Conservation (phyloP, 2,113 vertebrate species). For the Rostratula benghalensis region DNA sequence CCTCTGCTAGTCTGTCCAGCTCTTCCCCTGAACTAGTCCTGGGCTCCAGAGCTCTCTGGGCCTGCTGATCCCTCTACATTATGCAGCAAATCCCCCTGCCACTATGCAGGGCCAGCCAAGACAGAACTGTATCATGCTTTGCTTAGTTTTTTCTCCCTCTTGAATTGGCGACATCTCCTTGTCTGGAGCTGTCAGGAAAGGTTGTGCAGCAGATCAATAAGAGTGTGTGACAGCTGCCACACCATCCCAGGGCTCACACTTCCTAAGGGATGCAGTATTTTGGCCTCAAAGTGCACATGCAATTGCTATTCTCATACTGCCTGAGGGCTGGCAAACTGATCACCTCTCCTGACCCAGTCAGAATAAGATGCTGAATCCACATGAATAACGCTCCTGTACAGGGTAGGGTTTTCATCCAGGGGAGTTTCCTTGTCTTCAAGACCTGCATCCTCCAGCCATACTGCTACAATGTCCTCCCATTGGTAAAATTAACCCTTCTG, state of each 20-base stretch:
- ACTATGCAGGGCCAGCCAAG: not conserved
- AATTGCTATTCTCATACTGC: not conserved
- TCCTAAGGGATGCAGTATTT: not conserved
- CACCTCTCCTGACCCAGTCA: not conserved
- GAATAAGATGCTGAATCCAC: not conserved
- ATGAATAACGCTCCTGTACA: accelerated
- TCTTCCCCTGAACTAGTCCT: not conserved
- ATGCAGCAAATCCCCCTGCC: not conserved
- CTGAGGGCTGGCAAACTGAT: not conserved
- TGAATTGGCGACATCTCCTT: not conserved
- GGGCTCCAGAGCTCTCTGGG: not conserved
- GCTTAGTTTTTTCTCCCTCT: not conserved
- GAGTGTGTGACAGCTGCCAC: not conserved
- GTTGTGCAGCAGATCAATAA: not conserved
- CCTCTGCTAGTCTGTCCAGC: not conserved
- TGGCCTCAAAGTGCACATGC: not conserved
- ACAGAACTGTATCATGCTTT: not conserved
- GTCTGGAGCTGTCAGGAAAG: not conserved
- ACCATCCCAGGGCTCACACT: accelerated
- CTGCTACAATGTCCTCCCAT: not conserved
- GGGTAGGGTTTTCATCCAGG: not conserved
- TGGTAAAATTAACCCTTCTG: not conserved
- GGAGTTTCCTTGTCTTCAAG: not conserved
- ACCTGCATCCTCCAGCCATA: not conserved
- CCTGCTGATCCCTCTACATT: not conserved